These are phyloP conservation scores for Dicaeum eximium DNA, from an alignment of 2,113 vertebrate genomes.

Conservation along the genomic window DNA sequence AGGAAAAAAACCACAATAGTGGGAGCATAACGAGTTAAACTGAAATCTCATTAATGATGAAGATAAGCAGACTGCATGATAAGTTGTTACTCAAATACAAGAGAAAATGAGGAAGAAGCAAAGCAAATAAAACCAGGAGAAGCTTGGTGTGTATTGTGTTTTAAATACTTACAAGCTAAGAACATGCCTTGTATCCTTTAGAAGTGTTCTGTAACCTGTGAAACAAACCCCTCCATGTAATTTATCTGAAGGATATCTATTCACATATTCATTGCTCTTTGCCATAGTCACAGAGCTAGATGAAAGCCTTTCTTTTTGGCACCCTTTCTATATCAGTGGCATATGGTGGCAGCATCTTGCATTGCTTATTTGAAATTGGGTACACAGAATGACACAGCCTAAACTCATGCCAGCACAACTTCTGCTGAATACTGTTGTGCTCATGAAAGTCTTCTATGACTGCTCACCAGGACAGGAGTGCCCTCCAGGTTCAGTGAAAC, in stretches of 20 bases:
- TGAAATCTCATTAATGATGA: neutral
- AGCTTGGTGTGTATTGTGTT: neutral
- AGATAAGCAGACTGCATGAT: neutral
- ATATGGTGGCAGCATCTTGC: neutral
- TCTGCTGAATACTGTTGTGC: neutral
- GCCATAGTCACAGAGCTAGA: neutral
- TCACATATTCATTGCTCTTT: neutral
- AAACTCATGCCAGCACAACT: neutral
- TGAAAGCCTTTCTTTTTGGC: neutral
- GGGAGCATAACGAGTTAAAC: neutral
- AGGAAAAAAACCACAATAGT: neutral
- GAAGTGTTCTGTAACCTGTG: neutral
- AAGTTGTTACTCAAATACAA: neutral
- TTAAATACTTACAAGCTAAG: neutral
- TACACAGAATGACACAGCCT: neutral
- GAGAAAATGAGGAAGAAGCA: neutral
- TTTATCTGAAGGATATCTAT: neutral
- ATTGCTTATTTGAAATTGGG: neutral
- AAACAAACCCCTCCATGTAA: neutral
- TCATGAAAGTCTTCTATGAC: neutral
- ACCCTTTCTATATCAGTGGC: neutral
- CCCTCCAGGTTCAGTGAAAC: neutral
- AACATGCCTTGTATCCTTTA: neutral
- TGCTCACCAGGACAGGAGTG: neutral
- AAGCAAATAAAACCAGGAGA: neutral